phyloP scores from a whole-genome alignment of 2,113 vertebrate genomes.

The Isichthys henryi region DNA sequence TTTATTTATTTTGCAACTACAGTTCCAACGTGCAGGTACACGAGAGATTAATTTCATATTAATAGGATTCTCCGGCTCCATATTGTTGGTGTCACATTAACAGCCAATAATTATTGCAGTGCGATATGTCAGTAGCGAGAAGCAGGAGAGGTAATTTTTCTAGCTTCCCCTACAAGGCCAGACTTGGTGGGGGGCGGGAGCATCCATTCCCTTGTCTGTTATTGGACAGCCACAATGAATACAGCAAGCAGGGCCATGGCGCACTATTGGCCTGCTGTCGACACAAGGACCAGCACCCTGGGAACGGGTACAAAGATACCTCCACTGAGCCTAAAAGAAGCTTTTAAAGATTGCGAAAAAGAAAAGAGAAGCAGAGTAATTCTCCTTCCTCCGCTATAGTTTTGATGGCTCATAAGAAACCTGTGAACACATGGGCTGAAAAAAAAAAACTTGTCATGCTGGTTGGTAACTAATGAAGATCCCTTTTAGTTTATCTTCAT shows the following conservation, averaged over 20 bases:
- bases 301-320: conserved; percentile 4
- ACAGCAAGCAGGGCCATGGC: not conserved
- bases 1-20: not conserved
- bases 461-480: conserved; percentile 87
- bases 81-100: not conserved
- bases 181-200: not conserved
- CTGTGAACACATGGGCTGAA: conserved; percentile 70
- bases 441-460: conserved; percentile 67
- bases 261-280: not conserved
- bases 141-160: not conserved
- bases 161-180: not conserved
- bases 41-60: not conserved
- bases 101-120: not conserved
- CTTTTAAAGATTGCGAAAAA: not conserved
- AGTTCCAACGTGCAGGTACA: not conserved
- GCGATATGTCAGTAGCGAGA: not conserved
- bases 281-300: not conserved
- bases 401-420: conserved; percentile 70
- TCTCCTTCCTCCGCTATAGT: conserved; percentile 60
- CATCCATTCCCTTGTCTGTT: not conserved
- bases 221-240: not conserved
- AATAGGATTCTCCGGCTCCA: not conserved
- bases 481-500: conserved; percentile 92
- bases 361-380: conserved; percentile 15
- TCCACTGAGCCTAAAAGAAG: conserved; percentile 9